Evolutionary conservation across 1,140 invertebrate species (phyloP).

Genomic region (Diachasmimorpha longicaudata): DNA sequence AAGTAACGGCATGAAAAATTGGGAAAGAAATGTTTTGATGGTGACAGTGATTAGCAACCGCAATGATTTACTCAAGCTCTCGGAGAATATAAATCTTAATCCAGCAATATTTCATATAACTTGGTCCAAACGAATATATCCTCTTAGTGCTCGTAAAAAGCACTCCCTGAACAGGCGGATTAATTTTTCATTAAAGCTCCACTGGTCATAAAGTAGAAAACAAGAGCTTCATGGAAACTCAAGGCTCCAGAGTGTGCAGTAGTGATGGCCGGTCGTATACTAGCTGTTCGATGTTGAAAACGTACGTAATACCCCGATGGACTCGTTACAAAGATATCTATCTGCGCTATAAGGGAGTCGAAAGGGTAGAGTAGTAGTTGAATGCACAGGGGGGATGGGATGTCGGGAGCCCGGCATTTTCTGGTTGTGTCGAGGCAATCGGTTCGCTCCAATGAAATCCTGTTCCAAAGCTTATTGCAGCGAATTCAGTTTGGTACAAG

Average conservation of each 20-base stretch:
- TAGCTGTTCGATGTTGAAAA: slow-evolving; percentile 10
- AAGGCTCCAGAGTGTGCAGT: not conserved
- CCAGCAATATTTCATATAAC: not conserved
- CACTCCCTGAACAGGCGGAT: not conserved
- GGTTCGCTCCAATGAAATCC: slow-evolving; percentile 43
- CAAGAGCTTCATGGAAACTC: not conserved
- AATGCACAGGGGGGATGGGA: not conserved
- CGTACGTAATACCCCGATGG: slow-evolving; percentile 10
- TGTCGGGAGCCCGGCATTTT: not conserved
- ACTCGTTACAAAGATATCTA: slow-evolving; percentile 16
- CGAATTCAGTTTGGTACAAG: slow-evolving; percentile 36
- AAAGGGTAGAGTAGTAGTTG: not conserved
- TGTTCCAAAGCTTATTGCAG: slow-evolving; percentile 41
- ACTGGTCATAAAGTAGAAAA: slow-evolving; percentile 3
- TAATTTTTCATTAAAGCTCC: slow-evolving; percentile 14
- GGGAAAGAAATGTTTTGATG: no score
- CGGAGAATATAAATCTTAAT: not conserved
- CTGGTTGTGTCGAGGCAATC: slow-evolving; percentile 32
- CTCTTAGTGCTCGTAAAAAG: not conserved
- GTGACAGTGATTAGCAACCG: no score
- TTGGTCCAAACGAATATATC: not conserved
- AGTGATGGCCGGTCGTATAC: not conserved
- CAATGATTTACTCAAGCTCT: not conserved
- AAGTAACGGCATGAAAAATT: no score
- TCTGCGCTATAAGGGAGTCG: not conserved